Evolutionary conservation across 2,113 vertebrate species (phyloP).

Genomic region (Tetrax tetrax): DNA sequence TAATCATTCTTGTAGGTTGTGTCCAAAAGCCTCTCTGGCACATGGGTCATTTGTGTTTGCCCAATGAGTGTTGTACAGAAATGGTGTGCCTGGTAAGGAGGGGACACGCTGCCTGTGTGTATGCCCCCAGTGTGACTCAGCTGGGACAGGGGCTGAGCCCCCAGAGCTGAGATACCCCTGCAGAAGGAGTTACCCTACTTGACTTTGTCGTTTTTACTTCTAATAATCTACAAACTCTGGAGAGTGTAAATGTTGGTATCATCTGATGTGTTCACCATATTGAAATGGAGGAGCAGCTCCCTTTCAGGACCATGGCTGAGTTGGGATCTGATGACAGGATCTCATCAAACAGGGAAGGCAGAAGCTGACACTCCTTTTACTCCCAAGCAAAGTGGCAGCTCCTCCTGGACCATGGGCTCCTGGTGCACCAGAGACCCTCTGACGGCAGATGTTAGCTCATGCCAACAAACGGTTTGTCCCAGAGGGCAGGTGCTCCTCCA

Average conservation of each 20-base stretch:
- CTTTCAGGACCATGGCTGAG: background rate
- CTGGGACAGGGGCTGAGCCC: accelerated
- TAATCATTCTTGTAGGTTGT: background rate
- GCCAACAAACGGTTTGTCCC: background rate
- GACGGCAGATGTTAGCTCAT: background rate
- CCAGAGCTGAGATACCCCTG: background rate
- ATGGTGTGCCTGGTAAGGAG: background rate
- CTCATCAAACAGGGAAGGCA: background rate
- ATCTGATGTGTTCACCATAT: accelerated
- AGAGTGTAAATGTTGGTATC: background rate
- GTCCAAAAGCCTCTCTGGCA: background rate
- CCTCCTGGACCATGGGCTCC: background rate
- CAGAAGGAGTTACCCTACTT: background rate
- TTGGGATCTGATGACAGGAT: background rate
- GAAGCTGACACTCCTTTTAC: background rate
- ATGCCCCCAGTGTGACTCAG: accelerated
- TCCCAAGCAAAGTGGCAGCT: background rate
- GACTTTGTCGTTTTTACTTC: background rate
- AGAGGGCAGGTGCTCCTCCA: background rate
- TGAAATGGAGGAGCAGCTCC: accelerated
- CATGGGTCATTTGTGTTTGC: background rate
- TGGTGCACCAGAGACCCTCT: accelerated
- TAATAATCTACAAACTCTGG: background rate
- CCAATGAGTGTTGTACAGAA: accelerated
- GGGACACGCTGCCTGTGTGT: accelerated